Percentiles rank a stretch among this genome's conserved stretches.
Evolutionary conservation across 2,797 vertebrate species (phyloP).

Genomic region (Lagodon rhomboides): DNA sequence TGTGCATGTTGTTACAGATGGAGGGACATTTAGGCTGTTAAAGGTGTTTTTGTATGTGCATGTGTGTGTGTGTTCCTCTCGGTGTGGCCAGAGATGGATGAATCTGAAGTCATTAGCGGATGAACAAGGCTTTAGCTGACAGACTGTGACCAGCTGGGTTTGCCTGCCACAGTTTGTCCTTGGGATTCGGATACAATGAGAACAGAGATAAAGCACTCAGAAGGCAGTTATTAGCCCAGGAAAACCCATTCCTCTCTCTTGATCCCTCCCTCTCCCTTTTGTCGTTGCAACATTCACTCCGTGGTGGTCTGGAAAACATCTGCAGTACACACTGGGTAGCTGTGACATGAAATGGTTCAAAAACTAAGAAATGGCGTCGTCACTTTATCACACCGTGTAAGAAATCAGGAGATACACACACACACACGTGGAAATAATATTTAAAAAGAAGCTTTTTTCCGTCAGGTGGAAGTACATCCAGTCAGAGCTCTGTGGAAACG

Average conservation of each 20-base stretch:
- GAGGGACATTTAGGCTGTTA: constrained; percentile 15
- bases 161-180: constrained; percentile 61
- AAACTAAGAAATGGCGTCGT: background rate
- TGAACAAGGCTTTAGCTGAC: constrained; percentile 57
- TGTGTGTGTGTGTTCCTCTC: constrained; percentile 14
- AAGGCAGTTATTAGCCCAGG: constrained; percentile 16
- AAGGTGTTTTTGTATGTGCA: constrained; percentile 4
- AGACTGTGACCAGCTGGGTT: constrained; percentile 63
- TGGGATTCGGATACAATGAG: constrained; percentile 54
- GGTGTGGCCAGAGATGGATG: constrained; percentile 53
- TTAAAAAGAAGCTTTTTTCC: background rate
- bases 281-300: background rate
- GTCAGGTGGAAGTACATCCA: background rate
- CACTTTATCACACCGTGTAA: background rate
- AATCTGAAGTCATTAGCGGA: constrained; percentile 52
- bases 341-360: background rate
- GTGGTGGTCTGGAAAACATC: constrained; percentile 6
- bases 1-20: constrained; percentile 30
- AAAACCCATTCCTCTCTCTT: constrained; percentile 12
- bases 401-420: background rate
- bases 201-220: constrained; percentile 50
- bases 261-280: background rate
- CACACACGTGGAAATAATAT: background rate
- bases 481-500: background rate
- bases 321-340: background rate